These are phyloP conservation scores for Heliconius nattereri DNA, from an alignment of 1,140 invertebrate species.

Conservation along the genomic window DNA sequence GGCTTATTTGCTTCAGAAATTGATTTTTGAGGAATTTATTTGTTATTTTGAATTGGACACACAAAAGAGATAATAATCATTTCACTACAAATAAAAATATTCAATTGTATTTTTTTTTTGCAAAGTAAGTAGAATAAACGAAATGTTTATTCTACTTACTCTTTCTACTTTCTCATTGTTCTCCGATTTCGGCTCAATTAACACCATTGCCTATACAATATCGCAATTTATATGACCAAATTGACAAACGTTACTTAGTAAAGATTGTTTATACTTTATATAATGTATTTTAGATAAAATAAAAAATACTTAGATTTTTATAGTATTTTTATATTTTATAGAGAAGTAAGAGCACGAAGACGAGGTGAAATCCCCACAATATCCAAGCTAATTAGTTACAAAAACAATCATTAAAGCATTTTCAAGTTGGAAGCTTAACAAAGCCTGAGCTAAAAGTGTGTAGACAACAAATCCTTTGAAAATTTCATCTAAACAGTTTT, in stretches of 20 bases:
- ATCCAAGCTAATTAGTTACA: slow-evolving; percentile 27
- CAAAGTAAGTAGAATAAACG: too few relatives aligned
- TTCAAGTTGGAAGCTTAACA: slow-evolving; percentile 57
- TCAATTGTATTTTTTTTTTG: too few relatives aligned
- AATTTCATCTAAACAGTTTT: slow-evolving; percentile 70
- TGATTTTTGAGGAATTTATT: background rate
- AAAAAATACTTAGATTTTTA: too few relatives aligned
- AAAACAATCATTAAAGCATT: slow-evolving; percentile 39
- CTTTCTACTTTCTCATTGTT: too few relatives aligned
- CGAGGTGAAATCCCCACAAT: slow-evolving; percentile 6
- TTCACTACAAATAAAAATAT: too few relatives aligned
- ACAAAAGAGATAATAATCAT: background rate
- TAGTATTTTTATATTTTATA: background rate
- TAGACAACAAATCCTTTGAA: slow-evolving; percentile 64
- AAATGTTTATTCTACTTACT: too few relatives aligned
- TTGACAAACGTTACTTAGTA: too few relatives aligned
- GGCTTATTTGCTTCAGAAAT: slow-evolving; percentile 34
- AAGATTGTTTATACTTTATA: too few relatives aligned
- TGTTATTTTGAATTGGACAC: background rate
- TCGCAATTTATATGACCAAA: too few relatives aligned
- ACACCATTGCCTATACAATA: too few relatives aligned
- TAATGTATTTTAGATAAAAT: too few relatives aligned
- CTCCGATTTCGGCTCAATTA: too few relatives aligned
- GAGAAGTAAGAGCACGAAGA: background rate
- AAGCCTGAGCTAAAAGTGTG: slow-evolving; percentile 47